These are phyloP conservation scores for Acropternis orthonyx DNA, from an alignment of 2,797 vertebrate genomes.

Conservation along the genomic window DNA sequence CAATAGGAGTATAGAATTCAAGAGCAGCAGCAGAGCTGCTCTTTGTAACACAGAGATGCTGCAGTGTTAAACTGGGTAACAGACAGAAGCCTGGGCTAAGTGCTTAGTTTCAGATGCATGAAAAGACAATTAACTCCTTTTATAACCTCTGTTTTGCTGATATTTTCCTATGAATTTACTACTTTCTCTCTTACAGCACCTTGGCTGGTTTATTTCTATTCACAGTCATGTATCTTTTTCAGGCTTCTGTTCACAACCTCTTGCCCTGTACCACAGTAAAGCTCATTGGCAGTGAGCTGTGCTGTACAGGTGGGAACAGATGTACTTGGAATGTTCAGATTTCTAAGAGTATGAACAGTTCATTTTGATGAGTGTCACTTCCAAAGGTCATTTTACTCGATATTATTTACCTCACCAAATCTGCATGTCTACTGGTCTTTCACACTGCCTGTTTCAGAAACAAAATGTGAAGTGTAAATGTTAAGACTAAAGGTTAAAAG, in stretches of 20 bases:
- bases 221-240: background rate
- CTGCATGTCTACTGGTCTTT: background rate
- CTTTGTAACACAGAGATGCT: background rate
- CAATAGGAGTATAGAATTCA: background rate
- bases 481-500: background rate
- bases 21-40: background rate
- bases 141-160: background rate
- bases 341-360: background rate
- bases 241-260: background rate
- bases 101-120: background rate
- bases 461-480: background rate
- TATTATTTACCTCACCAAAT: background rate
- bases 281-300: background rate
- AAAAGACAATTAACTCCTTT: background rate
- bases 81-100: background rate
- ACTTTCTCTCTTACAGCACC: background rate
- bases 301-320: background rate
- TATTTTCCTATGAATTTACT: background rate
- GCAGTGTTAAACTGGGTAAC: background rate
- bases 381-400: background rate
- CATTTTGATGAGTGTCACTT: background rate
- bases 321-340: background rate
- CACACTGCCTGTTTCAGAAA: background rate
- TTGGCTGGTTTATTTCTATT: background rate
- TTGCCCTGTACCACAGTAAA: background rate